Evolutionary conservation across 1,140 invertebrate species (phyloP).

Genomic region (Onthophagus taurus): DNA sequence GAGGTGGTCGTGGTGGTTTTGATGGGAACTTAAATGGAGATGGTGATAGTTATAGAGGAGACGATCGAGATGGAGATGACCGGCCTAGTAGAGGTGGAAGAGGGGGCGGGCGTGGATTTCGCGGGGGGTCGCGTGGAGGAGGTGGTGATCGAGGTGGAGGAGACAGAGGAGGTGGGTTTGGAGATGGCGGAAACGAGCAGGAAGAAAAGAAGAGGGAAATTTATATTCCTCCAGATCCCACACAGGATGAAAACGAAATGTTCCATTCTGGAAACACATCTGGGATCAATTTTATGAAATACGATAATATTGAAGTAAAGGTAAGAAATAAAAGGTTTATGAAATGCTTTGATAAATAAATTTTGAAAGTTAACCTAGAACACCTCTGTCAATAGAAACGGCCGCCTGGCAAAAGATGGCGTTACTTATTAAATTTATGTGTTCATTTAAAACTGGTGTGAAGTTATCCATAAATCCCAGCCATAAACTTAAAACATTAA

Average conservation of each 20-base stretch:
- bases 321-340: conserved; percentile 37
- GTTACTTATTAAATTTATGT: no score
- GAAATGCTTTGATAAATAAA: no score
- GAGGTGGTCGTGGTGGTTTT: conserved; percentile 2
- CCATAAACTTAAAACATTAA: no score
- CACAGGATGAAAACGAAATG: conserved; percentile 58
- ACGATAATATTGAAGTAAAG: conserved; percentile 72
- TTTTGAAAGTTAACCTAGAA: no score
- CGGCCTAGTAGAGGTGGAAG: conserved; percentile 6
- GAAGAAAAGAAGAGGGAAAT: conserved; percentile 44
- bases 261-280: conserved; percentile 59
- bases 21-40: conserved; percentile 1
- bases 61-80: conserved; percentile 9
- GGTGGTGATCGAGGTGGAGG: conserved; percentile 14
- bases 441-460: no score
- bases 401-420: no score
- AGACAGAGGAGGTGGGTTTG: conserved; percentile 11
- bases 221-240: conserved; percentile 75
- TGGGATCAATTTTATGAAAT: conserved; percentile 87
- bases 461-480: no score
- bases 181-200: conserved; percentile 15
- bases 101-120: conserved; percentile 5
- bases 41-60: conserved; percentile 8
- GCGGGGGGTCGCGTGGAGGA: conserved; percentile 14
- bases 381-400: no score